Base-by-base conservation (phyloP, 2,797 vertebrate species). In the Pogoniulus pusillus region DNA sequence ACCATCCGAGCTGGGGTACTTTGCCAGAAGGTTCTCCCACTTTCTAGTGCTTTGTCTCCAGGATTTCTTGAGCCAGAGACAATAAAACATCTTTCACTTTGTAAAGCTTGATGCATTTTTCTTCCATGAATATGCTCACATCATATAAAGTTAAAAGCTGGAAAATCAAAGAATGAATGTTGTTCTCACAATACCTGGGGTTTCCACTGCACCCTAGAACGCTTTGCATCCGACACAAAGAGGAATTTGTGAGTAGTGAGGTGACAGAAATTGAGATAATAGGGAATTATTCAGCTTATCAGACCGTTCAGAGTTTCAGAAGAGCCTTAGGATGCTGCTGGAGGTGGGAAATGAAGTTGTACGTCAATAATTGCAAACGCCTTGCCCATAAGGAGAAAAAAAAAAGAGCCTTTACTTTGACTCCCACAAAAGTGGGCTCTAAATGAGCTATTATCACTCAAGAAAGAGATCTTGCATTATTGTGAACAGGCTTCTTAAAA, bases 371-470 rank as follows among this genome's bases (percentile, higher is more conserved):
- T 49, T 76, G 74, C 34, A 64, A 77, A 93, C 26, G 16, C 14
- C 12, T 2, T 37, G 32, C 32, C 37, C 13, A 0, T 37, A 60
- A 63, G 66, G 27, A 51, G 66, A 7, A 7, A 41, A 41, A 41
- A 41, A 39, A 51, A 82, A 54, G n/a, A 0, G 2, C 18, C 57
- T 74, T 83, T 85, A 34, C 29, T 75, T 93, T 47, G 62, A 23
- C 26, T 90, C 64, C 39, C 49, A 35, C 16, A 30, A 23, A 29
- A 64, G 22, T 35, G 51, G 35, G 43, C 88, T 81, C 49, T 64
- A 49, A 87, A 84, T 41, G 71, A 90, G 74, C 73, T 79, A 68
- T 73, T 94, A 65, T 26, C 78, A 43, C 74, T 90, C 74, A 57
- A 41, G 80, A 73, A 87, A 53, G 70, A 62, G 66, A 66, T 84